Percentiles rank a stretch among this genome's conserved stretches.
Evolutionary conservation across 2,797 vertebrate genomes (phyloP).

Genomic region (Mus minutoides): DNA sequence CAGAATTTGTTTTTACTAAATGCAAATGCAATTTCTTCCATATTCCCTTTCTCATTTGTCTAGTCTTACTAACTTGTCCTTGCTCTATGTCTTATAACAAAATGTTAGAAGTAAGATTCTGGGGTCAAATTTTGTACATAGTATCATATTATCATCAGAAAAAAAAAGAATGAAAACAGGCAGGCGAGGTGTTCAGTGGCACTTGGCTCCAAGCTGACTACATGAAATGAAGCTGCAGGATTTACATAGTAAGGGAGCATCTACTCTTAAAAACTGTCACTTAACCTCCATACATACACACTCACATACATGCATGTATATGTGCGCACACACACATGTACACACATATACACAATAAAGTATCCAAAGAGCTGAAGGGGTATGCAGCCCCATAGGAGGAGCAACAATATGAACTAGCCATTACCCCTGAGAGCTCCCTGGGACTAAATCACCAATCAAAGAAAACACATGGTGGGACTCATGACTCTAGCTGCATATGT

Average conservation of each 20-base stretch:
- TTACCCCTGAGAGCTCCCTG: no score
- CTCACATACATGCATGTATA: not conserved
- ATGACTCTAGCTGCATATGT: no score
- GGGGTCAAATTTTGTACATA: not conserved
- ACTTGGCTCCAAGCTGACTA: not conserved
- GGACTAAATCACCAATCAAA: no score
- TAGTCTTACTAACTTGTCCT: constrained; percentile 8
- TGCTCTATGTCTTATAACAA: not conserved
- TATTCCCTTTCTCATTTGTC: not conserved
- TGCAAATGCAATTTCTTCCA: not conserved
- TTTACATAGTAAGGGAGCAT: not conserved
- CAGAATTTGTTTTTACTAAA: not conserved
- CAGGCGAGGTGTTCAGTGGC: not conserved
- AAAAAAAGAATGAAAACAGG: not conserved
- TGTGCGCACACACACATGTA: no score
- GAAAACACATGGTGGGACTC: no score
- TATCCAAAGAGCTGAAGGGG: no score
- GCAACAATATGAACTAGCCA: no score
- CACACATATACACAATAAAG: not conserved
- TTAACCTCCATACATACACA: not conserved
- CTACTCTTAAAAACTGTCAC: not conserved
- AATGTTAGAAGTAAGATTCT: constrained; percentile 22
- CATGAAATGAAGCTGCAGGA: not conserved
- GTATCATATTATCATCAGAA: not conserved
- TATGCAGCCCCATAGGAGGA: no score